phyloP scores from a whole-genome alignment of 2,797 vertebrate species.

The Avahi laniger region DNA sequence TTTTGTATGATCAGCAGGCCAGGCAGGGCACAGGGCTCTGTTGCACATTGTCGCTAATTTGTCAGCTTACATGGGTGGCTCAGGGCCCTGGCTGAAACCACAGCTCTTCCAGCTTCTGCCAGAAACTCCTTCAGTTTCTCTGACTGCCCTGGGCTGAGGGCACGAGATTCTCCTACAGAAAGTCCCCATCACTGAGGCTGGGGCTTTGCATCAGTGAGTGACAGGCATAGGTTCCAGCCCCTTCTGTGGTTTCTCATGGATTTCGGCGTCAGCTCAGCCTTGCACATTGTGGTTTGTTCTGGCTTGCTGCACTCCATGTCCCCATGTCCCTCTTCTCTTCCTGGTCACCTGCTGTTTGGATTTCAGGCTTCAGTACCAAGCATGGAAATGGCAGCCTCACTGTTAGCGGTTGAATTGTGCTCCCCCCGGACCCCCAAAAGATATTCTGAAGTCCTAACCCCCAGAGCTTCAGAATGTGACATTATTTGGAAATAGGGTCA shows the following conservation, averaged over 20 bases:
- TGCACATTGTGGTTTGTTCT: background rate
- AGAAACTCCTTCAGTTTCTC: background rate
- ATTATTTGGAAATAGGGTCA: background rate
- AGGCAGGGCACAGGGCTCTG: too few species aligned
- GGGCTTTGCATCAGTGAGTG: background rate
- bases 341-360: background rate
- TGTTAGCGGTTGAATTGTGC: background rate
- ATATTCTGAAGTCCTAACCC: background rate
- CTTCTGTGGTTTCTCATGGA: background rate
- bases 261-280: background rate
- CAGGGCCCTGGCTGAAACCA: too few species aligned
- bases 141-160: background rate
- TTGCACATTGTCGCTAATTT: too few species aligned
- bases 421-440: background rate
- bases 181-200: background rate
- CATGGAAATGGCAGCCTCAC: background rate
- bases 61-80: too few species aligned
- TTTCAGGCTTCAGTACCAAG: background rate
- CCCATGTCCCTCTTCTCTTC: background rate
- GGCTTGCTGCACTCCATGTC: background rate
- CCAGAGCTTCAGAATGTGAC: background rate
- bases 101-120: background rate
- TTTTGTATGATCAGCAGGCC: too few species aligned
- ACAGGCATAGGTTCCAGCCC: background rate
- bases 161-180: background rate